phyloP scores from a whole-genome alignment of 2,888 invertebrate species.

The Mythimna vitellina region DNA sequence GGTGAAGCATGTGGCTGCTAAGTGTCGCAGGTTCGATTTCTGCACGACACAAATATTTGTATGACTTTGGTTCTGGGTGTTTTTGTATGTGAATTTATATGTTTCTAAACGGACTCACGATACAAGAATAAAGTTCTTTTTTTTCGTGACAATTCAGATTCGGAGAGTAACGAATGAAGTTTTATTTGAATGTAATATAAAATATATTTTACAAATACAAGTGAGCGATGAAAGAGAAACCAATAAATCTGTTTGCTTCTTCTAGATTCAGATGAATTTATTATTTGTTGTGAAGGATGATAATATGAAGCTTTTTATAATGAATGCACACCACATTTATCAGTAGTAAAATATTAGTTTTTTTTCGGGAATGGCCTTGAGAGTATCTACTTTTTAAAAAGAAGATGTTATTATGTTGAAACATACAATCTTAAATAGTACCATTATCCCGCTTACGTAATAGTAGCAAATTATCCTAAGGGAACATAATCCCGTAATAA shows the following conservation, averaged over 20 bases:
- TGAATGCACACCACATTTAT: background rate
- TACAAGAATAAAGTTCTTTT: no score
- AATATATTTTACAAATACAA: slow-evolving; percentile 21
- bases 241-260: slow-evolving; percentile 39
- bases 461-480: no score
- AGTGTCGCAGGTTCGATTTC: no score
- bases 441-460: no score
- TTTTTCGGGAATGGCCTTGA: background rate
- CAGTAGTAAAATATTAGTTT: slow-evolving; percentile 16
- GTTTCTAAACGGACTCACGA: no score
- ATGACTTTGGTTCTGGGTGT: no score
- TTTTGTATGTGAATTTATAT: no score
- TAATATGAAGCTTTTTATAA: slow-evolving; percentile 4
- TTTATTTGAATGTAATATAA: slow-evolving; percentile 10
- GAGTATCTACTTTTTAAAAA: background rate
- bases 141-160: background rate
- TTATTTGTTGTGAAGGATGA: slow-evolving; percentile 41
- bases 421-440: background rate
- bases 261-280: slow-evolving; percentile 41
- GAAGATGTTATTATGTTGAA: background rate
- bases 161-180: background rate
- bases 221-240: slow-evolving; percentile 14
- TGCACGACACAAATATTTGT: no score
- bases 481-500: no score
- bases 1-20: no score